phyloP scores from a whole-genome alignment of 1,140 invertebrate genomes.

The Pinna nobilis region DNA sequence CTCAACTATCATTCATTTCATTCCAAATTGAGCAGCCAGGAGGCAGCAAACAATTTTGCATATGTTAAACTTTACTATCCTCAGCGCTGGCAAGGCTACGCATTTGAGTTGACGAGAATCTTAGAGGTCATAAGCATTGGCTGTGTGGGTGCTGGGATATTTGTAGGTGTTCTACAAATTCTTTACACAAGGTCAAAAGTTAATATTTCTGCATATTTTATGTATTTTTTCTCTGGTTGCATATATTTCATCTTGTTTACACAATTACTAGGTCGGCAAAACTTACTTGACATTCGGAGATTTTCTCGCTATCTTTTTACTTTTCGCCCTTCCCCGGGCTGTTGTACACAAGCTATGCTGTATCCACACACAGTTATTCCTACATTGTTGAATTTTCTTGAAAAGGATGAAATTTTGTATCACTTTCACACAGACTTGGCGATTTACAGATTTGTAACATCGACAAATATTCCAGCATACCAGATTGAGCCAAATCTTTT shows the following conservation, averaged over 20 bases:
- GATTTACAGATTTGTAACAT: constrained; percentile 37
- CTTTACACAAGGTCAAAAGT: neutral
- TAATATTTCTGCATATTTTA: neutral
- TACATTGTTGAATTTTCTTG: constrained; percentile 33
- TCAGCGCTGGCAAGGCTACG: constrained; percentile 49
- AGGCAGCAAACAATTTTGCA: constrained; percentile 11
- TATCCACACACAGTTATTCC: constrained; percentile 38
- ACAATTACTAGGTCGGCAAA: constrained; percentile 45
- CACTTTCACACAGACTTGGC: constrained; percentile 42
- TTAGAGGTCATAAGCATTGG: constrained; percentile 39
- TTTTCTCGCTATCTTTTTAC: constrained; percentile 37
- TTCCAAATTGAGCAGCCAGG: neutral
- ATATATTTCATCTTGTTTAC: constrained; percentile 12
- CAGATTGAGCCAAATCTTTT: constrained; percentile 52
- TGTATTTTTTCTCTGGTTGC: constrained; percentile 28
- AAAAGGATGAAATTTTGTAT: constrained; percentile 2
- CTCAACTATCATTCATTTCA: constrained; percentile 21
- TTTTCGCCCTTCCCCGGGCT: constrained; percentile 41
- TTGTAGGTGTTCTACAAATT: constrained; percentile 11
- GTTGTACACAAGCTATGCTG: constrained; percentile 53
- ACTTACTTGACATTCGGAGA: constrained; percentile 45
- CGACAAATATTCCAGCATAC: constrained; percentile 34
- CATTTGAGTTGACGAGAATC: constrained; percentile 37
- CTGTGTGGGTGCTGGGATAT: constrained; percentile 26
- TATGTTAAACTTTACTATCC: constrained; percentile 54